Base-by-base conservation (phyloP, 2,888 invertebrate species). In the Scaeva pyrastri region DNA sequence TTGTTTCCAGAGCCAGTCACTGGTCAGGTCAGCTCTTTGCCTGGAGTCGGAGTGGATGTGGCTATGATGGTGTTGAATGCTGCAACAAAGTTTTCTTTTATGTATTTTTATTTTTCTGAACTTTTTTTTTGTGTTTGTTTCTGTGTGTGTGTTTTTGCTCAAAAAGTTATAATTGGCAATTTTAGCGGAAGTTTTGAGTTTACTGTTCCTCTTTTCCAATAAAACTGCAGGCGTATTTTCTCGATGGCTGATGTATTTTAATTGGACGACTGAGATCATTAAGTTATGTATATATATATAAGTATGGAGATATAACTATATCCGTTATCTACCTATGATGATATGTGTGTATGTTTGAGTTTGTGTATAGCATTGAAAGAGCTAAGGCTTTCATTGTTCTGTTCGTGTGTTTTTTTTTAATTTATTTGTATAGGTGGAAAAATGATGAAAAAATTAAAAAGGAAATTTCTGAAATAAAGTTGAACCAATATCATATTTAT, bases 161-260 rank as follows among this genome's bases (percentile, higher is more conserved):
- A 43, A 71, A 79, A 84, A 84, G 75, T 84, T 84, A 84, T 84
- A 84, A 84, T 84, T 84, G 84, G 84, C 79, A 75, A 75, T 84
- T 79, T 84, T 68, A 84, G 66, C 60, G 71, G 66, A 84, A 84
- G 79, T 84, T 84, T 84, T 58, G 66, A 79, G 79, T 83, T 77
- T 60, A 56, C 56, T 62, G 50, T 72, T 64, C 23, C 26, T 70
- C 66, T 70, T 56, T 78, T 70, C 43, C 14, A 62, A 74, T 71
- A 71, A 71, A 79, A 66, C 41, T 78, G 48, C 68, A 70, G 14
- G 64, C 56, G 50, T 62, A 58, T 43, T 71, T 75, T 48, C 75
- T 71, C 64, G 48, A 71, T 55, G 50, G 58, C 58, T 79, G 70
- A 68, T 68, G 68, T 43, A 52, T 79, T 79, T 84, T 84, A 84